These are phyloP conservation scores for Chrysomela aeneicollis DNA, from an alignment of 2,888 invertebrate species.

Conservation along the genomic window DNA sequence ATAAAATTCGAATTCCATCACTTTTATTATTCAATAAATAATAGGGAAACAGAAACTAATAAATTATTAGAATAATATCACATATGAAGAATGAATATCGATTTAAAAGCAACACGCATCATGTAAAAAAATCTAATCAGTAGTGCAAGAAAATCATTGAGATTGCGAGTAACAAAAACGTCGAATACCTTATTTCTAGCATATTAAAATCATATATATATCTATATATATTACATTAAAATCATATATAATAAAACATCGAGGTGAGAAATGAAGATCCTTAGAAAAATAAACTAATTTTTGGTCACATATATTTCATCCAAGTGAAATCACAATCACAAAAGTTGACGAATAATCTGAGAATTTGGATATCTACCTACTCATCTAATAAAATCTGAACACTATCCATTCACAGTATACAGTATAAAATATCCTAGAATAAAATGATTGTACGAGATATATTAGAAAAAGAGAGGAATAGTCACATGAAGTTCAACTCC, in stretches of 20 bases:
- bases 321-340: constrained; percentile 36
- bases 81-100: constrained; percentile 46
- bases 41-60: constrained; percentile 36
- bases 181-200: constrained; percentile 11
- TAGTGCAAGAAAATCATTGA: not conserved
- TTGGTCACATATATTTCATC: constrained; percentile 41
- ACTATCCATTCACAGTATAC: constrained; percentile 46
- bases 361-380: constrained; percentile 16
- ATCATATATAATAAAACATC: constrained; percentile 34
- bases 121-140: not conserved
- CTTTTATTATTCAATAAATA: constrained; percentile 29
- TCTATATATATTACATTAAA: constrained; percentile 33
- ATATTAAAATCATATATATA: constrained; percentile 38
- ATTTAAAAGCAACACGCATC: constrained; percentile 16
- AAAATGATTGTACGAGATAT: constrained; percentile 49
- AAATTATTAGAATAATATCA: constrained; percentile 50
- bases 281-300: constrained; percentile 45
- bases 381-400: constrained; percentile 24
- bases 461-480: constrained; percentile 35
- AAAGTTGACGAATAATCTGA: constrained; percentile 23
- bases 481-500: constrained; percentile 25
- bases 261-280: constrained; percentile 33
- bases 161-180: not conserved
- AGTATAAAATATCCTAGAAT: constrained; percentile 47
- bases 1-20: constrained; percentile 1